Conservation (phyloP, 2,797 vertebrate species). For the Chelon auratus region DNA sequence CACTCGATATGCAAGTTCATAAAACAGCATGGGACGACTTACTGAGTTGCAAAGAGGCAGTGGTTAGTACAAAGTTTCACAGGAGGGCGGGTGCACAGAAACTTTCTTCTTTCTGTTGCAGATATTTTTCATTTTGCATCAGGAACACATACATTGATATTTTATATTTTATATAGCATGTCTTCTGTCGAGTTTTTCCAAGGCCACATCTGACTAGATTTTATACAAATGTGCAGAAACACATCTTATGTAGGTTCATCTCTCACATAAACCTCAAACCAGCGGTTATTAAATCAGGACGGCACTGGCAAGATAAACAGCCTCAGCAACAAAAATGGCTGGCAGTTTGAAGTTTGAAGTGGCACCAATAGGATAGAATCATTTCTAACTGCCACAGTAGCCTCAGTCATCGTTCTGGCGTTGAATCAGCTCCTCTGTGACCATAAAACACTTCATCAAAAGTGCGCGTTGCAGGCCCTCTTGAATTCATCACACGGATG, state of each 20-base stretch:
- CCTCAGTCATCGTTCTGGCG: background rate
- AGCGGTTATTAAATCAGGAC: background rate
- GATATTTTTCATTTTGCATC: background rate
- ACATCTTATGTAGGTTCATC: background rate
- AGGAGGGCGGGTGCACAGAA: too few species aligned
- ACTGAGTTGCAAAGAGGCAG: conserved; percentile 2
- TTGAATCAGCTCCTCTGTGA: conserved; percentile 17
- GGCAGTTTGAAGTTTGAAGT: background rate
- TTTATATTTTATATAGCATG: background rate
- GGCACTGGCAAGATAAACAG: background rate
- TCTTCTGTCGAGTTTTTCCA: too few species aligned
- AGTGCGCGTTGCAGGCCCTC: background rate
- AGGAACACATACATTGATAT: too few species aligned
- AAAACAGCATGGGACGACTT: background rate
- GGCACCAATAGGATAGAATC: background rate
- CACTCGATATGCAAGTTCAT: conserved; percentile 22
- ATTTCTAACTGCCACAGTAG: conserved; percentile 10
- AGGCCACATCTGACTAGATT: background rate
- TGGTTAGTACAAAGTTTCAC: background rate
- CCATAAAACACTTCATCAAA: conserved; percentile 5
- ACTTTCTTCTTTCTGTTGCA: background rate
- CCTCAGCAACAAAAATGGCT: background rate
- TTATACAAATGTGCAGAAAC: background rate
- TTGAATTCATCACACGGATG: conserved; percentile 2
- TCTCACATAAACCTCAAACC: background rate